phyloP scores from a whole-genome alignment of 1,140 invertebrate species.

The Mercenaria mercenaria region DNA sequence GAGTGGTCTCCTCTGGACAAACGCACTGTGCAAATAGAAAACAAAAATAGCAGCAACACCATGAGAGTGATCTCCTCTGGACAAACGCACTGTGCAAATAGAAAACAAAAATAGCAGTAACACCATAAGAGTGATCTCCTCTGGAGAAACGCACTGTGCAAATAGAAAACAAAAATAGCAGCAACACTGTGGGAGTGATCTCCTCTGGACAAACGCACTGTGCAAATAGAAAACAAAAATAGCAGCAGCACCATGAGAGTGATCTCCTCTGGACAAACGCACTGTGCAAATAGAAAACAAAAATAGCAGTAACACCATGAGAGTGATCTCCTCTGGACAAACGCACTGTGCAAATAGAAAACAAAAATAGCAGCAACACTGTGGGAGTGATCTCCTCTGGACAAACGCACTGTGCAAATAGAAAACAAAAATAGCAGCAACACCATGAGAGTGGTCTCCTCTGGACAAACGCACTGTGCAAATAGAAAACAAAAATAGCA shows the following conservation, averaged over 20 bases:
- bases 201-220: conserved; percentile 74
- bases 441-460: conserved; percentile 76
- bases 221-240: no score
- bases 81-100: conserved; percentile 69
- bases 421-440: no score
- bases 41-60: neutral
- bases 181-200: conserved; percentile 77
- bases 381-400: conserved; percentile 74
- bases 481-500: conserved; percentile 64
- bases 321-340: conserved; percentile 74
- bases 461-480: conserved; percentile 70
- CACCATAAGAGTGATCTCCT: conserved; percentile 76
- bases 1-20: conserved; percentile 75
- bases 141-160: conserved; percentile 70
- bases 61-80: conserved; percentile 71
- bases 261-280: no score
- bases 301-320: conserved; percentile 78
- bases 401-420: conserved; percentile 75
- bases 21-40: conserved; percentile 66
- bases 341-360: conserved; percentile 71
- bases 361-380: conserved; percentile 62
- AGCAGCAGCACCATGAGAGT: no score
- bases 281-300: neutral
- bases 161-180: no score
- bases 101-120: no score